Evolutionary conservation across 2,113 vertebrate genomes (phyloP).

Genomic region (Nothoprocta perdicaria): DNA sequence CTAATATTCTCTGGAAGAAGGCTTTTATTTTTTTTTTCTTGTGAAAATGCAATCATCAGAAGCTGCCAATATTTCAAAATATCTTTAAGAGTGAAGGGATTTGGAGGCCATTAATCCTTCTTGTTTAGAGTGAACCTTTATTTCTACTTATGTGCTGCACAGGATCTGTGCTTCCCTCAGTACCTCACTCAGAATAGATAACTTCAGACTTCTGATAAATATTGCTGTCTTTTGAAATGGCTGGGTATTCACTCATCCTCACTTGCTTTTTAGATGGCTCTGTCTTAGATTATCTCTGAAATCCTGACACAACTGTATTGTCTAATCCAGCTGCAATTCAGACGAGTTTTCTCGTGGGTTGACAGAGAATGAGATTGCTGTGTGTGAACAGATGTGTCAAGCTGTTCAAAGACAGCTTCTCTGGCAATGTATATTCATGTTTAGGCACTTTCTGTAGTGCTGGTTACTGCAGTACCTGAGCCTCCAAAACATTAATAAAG

Average conservation of each 20-base stretch:
- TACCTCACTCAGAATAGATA: constrained; percentile 14
- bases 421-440: background rate
- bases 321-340: constrained; percentile 45
- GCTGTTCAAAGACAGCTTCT: constrained; percentile 33
- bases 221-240: constrained; percentile 15
- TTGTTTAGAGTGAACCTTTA: background rate
- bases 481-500: constrained; percentile 47
- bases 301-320: background rate
- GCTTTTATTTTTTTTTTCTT: background rate
- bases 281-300: constrained; percentile 36
- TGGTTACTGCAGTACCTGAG: constrained; percentile 23
- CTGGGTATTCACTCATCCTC: constrained; percentile 20
- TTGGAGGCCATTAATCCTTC: constrained; percentile 12
- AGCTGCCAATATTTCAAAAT: constrained; percentile 30
- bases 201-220: constrained; percentile 19
- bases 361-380: constrained; percentile 23
- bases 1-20: background rate
- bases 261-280: constrained; percentile 17
- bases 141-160: background rate
- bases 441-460: background rate
- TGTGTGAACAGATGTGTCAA: constrained; percentile 43
- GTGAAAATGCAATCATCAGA: background rate
- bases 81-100: background rate
- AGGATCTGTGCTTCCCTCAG: background rate
- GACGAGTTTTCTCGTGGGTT: constrained; percentile 2